Base-by-base conservation (phyloP, 2,113 vertebrate species). In the Petrocephalus zakoni region DNA sequence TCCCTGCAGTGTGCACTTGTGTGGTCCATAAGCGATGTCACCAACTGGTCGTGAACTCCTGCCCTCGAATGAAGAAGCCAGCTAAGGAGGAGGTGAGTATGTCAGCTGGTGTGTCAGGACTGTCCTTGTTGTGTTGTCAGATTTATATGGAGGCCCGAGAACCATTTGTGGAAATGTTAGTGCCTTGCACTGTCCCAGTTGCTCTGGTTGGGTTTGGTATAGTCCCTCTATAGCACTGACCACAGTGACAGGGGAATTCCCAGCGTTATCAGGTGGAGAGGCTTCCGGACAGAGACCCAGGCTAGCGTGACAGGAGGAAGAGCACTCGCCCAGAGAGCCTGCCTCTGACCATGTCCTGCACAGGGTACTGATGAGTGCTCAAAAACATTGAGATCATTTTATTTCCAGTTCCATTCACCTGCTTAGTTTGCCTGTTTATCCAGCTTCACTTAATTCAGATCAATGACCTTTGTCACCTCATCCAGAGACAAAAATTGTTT, bases 11-110 rank as follows among this genome's bases (percentile, higher is more conserved):
- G 87, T 99, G 98, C 91, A 98, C 97, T 87, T 99, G 98, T 89
- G 98, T 99, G 6, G 98, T 99, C 90, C 98, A 99, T 93, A 99
- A 99, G 91, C 96, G 98, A 92, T 99, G 98, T 94, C 98, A 99
- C 92, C 96, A 98, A 93, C 96, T 96, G 0, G 98, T 99, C 42
- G 97, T 99, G 84, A 99, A 97, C 5, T 96, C 96, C 88, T 99
- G 98, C 93, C 99, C 98, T 8, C 97, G 96, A 93, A 98, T 98
- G 95, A 99, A 98, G 94, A 98, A 97, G 90, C 88, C 93, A 0
- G 92, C 93, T 83, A 97, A 96, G 92, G 95, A 95, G 0, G 96
- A 97, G 95, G 95, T 96, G 85, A 90, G 46, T 29, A 10, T 22
- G 81, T 21, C n/a, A 19, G 21, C 29, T 5, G 5, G 42, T 5